phyloP scores from a whole-genome alignment of 2,888 invertebrate species.

The Mactromeris polynyma region DNA sequence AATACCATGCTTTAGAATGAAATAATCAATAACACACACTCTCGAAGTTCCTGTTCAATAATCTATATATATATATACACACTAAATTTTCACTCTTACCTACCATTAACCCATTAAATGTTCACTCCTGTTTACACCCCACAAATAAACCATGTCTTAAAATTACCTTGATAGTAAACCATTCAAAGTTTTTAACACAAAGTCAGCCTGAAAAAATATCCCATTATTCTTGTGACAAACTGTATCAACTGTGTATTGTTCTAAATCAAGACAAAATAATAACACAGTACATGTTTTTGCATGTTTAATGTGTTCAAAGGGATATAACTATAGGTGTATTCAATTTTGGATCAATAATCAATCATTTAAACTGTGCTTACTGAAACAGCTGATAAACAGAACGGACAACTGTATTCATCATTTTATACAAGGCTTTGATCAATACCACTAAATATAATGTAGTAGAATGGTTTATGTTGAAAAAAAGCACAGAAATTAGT shows the following conservation, averaged over 20 bases:
- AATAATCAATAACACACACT: constrained; percentile 4
- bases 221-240: not conserved
- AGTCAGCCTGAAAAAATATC: not conserved
- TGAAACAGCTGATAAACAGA: not conserved
- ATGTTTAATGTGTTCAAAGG: constrained; percentile 29
- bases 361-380: constrained; percentile 7
- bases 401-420: not conserved
- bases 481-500: not conserved
- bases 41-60: not conserved
- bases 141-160: not conserved
- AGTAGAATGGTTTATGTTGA: not conserved
- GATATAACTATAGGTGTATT: constrained; percentile 29
- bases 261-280: not conserved
- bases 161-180: not conserved
- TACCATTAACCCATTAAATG: not conserved
- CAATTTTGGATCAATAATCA: constrained; percentile 28
- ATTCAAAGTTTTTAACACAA: not conserved
- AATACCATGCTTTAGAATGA: not conserved
- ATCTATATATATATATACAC: not conserved
- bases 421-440: not conserved
- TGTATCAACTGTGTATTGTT: not conserved
- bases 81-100: not conserved
- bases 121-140: not conserved
- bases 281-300: constrained; percentile 29
- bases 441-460: not conserved